These are phyloP conservation scores for Megathymus violae DNA, from an alignment of 1,140 invertebrate genomes.

Conservation along the genomic window DNA sequence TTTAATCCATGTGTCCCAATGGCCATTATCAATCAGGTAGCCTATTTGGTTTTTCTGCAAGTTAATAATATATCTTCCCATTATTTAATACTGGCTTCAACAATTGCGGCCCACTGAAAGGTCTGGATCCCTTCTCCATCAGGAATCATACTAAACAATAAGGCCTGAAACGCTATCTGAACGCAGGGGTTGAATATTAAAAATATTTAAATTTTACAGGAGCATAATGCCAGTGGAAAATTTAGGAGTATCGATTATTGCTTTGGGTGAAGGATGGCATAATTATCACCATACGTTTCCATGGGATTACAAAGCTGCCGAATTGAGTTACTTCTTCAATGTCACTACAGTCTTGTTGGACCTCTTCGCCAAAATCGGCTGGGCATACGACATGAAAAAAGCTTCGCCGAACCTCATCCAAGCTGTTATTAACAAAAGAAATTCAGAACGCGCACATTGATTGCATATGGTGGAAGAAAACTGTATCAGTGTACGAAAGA, in stretches of 20 bases:
- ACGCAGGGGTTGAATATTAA: neutral
- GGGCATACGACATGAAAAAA: conserved; percentile 90
- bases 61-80: too few species aligned
- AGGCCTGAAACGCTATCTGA: too few species aligned
- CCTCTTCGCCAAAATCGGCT: conserved; percentile 88
- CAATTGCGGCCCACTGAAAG: too few species aligned
- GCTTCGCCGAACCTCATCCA: conserved; percentile 85
- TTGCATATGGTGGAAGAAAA: neutral
- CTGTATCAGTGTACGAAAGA: neutral
- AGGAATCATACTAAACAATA: too few species aligned
- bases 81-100: too few species aligned
- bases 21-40: too few species aligned
- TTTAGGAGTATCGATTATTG: conserved; percentile 84
- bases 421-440: conserved; percentile 24
- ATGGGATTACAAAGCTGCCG: conserved; percentile 92
- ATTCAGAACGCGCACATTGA: conserved; percentile 2
- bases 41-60: too few species aligned
- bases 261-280: conserved; percentile 90
- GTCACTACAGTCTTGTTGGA: conserved; percentile 87
- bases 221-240: conserved; percentile 87
- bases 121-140: too few species aligned
- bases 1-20: too few species aligned
- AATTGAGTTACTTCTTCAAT: conserved; percentile 85
- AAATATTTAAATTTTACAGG: conserved; percentile 74
- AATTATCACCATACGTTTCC: conserved; percentile 97